Base-by-base conservation (phyloP, 1,140 invertebrate genomes). In the Drosophila equinoxialis region DNA sequence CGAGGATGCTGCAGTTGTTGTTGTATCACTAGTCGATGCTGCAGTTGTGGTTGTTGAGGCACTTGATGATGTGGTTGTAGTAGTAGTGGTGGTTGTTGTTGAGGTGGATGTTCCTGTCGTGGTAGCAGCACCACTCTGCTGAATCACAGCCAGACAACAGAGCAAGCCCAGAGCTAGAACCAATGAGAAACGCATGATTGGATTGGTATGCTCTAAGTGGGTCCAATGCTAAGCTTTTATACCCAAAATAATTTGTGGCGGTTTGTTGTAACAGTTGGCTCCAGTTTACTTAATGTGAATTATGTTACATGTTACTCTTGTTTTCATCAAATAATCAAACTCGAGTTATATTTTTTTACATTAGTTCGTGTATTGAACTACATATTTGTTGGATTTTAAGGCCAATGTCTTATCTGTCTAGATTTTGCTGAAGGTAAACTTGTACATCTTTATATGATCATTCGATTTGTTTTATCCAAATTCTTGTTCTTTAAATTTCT, bases 131-230 rank as follows among this genome's bases (percentile, higher is more conserved):
- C 14, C 2, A 39, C 13, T 42, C 45, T 55, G 35, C 57, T 72
- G 62, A 3, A 45, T 26, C 41, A 81, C 14, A 7, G 77, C 45
- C 10, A 81, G 8, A 14, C 74, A 68, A 30, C 62, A 33, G 6
- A 76, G n/a, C 7, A 81, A 33, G 2, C 62, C 69, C 26, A 69
- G 14, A 39, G 68, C 11, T 0, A 81, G 13, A 45, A 72, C 42
- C 39, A 51, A 62, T 13, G 39, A 33, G 0, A 68, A 17, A 7
- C 67, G 71, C 77, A 79, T 79, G 17, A 23, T 51, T 20, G 7
- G 45, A 51, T 11, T 51, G 45, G 10, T 51, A 11, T 51, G 45
- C 2, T 51, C 45, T 4, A 51, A 51, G 17, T 51, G 3, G 1
- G 17, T 11, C 3, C 2, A 1, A 1, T 5, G 0, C 4, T 10